Base-by-base conservation (phyloP, 2,113 vertebrate genomes). In the Brachypodius melanocephalos region DNA sequence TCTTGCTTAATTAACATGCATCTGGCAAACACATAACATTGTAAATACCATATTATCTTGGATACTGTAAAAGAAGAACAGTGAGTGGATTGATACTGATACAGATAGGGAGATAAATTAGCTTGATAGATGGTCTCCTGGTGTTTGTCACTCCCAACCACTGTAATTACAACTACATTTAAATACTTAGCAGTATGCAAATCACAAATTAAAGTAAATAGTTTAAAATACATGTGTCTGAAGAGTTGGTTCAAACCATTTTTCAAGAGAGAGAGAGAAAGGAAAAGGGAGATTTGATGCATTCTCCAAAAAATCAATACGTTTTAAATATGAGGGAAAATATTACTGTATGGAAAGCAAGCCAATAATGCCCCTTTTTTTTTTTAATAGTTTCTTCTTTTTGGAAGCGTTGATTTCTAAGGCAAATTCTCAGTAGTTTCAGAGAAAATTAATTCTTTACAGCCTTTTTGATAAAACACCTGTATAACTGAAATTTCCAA, bases 41-140 rank as follows among this genome's bases (percentile, higher is more conserved):
- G 87, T 82, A 94, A 95, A 90, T 91, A 80, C 51, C 15, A 1
- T 66, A 62, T 91, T 82, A 90, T 91, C 67, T 89, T 24, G 7
- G 48, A 54, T 85, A 69, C 26, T 69, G 38, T 83, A 80, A 89
- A 84, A 77, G 75, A 66, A 55, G 62, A 91, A 85, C 34, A 83
- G 55, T 59, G 75, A 93, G 36, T 91, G 67, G 58, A 89, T 83
- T 88, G 94, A 89, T 92, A 73, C 32, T 71, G 82, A 79, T 76
- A 63, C 13, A 76, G 91, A 91, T 66, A 91, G 28, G 13, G 74
- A 96, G 93, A 94, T 91, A 95, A 95, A 95, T 94, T 83, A 91
- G 63, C 14, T 79, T 80, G 78, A 90, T 93, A 80, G 31, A 43
- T 82, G 38, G 15, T 91, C 71, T 94, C 83, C 68, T 74, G 78